phyloP scores from a whole-genome alignment of 1,140 invertebrate species.

The Bursaphelenchus mucronatus region DNA sequence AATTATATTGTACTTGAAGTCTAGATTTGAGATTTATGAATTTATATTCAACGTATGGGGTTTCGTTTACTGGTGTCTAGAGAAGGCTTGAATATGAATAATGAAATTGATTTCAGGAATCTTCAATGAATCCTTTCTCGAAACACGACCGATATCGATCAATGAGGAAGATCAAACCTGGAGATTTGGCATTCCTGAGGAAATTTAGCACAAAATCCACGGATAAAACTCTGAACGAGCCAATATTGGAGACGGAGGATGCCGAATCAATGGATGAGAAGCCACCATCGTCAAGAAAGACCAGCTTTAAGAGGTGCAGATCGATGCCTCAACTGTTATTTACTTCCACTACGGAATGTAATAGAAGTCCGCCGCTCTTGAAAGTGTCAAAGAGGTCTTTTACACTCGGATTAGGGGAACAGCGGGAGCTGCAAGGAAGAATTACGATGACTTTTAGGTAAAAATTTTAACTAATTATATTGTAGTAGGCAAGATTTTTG shows the following conservation, averaged over 20 bases:
- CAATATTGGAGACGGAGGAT: no score
- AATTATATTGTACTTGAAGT: neutral
- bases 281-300: no score
- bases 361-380: neutral
- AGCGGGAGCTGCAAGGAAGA: conserved; percentile 30
- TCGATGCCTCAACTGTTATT: conserved; percentile 8
- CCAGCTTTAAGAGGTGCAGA: no score
- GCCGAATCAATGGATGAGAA: no score
- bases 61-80: no score
- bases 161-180: conserved; percentile 40
- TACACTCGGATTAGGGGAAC: conserved; percentile 36
- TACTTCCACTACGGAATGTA: neutral
- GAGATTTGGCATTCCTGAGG: neutral
- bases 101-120: conserved; percentile 26
- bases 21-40: neutral
- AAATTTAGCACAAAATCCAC: neutral
- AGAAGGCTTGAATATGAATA: no score
- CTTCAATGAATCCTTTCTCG: conserved; percentile 33
- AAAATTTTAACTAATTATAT: conserved; percentile 1
- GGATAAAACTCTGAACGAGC: no score
- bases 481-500: conserved; percentile 11
- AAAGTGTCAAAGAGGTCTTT: conserved; percentile 30
- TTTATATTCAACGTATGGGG: no score
- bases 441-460: conserved; percentile 30
- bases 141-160: conserved; percentile 37